Evolutionary conservation across 2,113 vertebrate species (phyloP), one percentile per base, ranked within the genome.

Genomic region (Burhinus oedicnemus): DNA sequence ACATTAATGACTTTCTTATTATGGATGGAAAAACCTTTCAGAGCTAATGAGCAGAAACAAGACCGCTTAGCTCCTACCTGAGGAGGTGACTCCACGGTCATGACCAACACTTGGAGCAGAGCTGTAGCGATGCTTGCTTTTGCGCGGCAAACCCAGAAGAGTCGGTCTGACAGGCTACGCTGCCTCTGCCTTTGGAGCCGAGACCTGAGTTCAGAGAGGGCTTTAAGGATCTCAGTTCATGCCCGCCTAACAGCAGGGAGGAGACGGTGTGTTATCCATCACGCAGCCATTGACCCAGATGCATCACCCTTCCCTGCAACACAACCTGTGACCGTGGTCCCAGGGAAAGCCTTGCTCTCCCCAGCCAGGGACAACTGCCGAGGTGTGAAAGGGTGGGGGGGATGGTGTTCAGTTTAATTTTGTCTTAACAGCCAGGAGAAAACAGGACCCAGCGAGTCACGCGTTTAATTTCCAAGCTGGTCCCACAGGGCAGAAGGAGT

Each of bases 41-140:
- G 91, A 91, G 89, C 57, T 89, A 94, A 95, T 36, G 94, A 96
- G 86, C 89, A 96, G 95, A 91, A 96, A 87, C 87, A 76, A 87
- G 90, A 79, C 76, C 3, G 1, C 89, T 79, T 9, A 12, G 83
- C 92, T 95, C 51, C 89, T 79, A 4, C 72, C 89, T 80, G 87
- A 51, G 77, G 89, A 95, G 89, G 94, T 97, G 97, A 91, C 91
- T 91, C 81, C 1, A 3, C 2, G 78, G 94, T 95, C 96, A 91
- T 0, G 4, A 70, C 22, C 91, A 42, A 1, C 52, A 0, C 87
- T 44, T 3, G 42, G 81, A 66, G 81, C 61, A 65, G 89, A 87
- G 74, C 83, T 64, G 38, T 3, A 14, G 47, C 8, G 2, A 25
- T 13, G 49, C 49, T 51, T 51, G 49, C 49, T 51, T 51, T 23